phyloP scores from a whole-genome alignment of 2,888 invertebrate genomes.

The Sthenelais limicola region DNA sequence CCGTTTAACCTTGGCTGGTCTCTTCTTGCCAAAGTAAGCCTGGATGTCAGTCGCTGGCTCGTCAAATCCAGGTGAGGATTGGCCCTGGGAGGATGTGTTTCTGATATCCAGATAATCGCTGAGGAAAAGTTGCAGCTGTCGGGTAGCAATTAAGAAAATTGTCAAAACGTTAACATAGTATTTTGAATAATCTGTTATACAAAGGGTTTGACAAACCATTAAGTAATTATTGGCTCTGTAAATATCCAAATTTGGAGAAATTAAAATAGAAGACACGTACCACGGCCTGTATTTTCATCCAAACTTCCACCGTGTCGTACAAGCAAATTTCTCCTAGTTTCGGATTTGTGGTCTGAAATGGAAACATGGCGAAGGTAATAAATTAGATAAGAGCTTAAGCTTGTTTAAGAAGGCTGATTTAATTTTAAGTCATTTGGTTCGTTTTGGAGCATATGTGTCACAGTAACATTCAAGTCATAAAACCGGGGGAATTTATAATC shows the following conservation, averaged over 20 bases:
- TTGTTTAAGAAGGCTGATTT: too few species aligned
- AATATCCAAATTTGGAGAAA: too few species aligned
- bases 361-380: too few species aligned
- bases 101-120: slow-evolving; percentile 91
- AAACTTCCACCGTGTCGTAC: slow-evolving; percentile 85
- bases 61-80: slow-evolving; percentile 74
- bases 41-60: slow-evolving; percentile 71
- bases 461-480: too few species aligned
- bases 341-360: slow-evolving; percentile 17
- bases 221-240: too few species aligned
- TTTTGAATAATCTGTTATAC: not conserved
- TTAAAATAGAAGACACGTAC: too few species aligned
- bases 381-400: too few species aligned
- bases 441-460: too few species aligned
- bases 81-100: slow-evolving; percentile 79
- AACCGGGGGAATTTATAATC: too few species aligned
- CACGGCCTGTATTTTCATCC: slow-evolving; percentile 91
- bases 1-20: slow-evolving; percentile 70
- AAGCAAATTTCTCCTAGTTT: slow-evolving; percentile 62
- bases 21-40: slow-evolving; percentile 73
- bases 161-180: not conserved
- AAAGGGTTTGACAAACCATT: slow-evolving; percentile 35
- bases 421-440: too few species aligned
- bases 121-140: slow-evolving; percentile 86
- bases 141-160: slow-evolving; percentile 58